phyloP scores from a whole-genome alignment of 2,888 invertebrate species.

The Nycteola revayana region DNA sequence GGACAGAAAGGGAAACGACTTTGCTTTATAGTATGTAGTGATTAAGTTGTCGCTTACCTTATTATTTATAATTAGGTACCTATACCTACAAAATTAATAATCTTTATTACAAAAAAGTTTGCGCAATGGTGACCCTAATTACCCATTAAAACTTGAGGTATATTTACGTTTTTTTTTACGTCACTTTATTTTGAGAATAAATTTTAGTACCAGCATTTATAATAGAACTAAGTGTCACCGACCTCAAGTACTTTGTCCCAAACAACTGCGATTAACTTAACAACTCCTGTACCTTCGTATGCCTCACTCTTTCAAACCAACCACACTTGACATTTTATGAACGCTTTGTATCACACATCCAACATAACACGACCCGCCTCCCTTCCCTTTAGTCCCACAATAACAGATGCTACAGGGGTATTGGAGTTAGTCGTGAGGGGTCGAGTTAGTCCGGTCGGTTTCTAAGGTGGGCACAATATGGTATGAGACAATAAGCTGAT shows the following conservation, averaged over 20 bases:
- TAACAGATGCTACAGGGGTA: neutral
- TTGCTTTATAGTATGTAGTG: too few relatives aligned
- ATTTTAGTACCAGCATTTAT: too few relatives aligned
- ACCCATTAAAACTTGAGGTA: too few relatives aligned
- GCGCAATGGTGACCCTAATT: too few relatives aligned
- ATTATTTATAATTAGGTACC: too few relatives aligned
- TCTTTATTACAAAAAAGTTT: too few relatives aligned
- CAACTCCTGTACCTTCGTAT: constrained; percentile 41
- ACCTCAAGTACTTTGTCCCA: constrained; percentile 9
- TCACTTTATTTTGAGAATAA: too few relatives aligned
- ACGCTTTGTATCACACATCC: constrained; percentile 52
- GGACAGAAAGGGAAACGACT: too few relatives aligned
- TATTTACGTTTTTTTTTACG: too few relatives aligned
- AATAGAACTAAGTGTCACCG: constrained; percentile 8
- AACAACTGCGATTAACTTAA: constrained; percentile 35
- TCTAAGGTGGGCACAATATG: constrained; percentile 59
- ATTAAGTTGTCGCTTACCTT: too few relatives aligned
- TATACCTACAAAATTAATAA: too few relatives aligned
- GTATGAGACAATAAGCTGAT: constrained; percentile 68
- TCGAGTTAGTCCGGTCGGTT: constrained; percentile 40
- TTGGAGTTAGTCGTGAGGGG: constrained; percentile 19
- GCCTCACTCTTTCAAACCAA: constrained; percentile 49
- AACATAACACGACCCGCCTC: constrained; percentile 29
- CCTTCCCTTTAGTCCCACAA: constrained; percentile 3
- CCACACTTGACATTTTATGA: constrained; percentile 64